phyloP scores from a whole-genome alignment of 2,797 vertebrate genomes.

The Cichlasoma orientale region DNA sequence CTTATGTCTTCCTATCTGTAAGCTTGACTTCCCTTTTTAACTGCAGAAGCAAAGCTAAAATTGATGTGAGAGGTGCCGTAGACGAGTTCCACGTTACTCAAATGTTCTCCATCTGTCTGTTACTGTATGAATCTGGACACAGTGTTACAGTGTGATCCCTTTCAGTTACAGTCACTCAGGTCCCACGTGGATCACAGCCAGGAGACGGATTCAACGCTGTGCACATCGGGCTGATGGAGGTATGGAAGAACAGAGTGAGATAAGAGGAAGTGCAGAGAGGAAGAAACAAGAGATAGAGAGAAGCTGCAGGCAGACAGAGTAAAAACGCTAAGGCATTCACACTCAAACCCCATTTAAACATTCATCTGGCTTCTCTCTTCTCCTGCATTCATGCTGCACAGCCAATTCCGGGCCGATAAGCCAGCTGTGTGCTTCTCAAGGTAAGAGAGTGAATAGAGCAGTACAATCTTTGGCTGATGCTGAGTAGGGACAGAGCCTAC shows the following conservation, averaged over 20 bases:
- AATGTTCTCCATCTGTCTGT: slow-evolving; percentile 2
- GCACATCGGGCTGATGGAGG: slow-evolving; percentile 16
- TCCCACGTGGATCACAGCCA: slow-evolving; percentile 38
- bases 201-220: slow-evolving; percentile 42
- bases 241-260: slow-evolving; percentile 29
- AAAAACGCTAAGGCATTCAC: slow-evolving; percentile 62
- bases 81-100: not conserved
- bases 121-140: slow-evolving; percentile 7
- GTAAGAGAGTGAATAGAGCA: slow-evolving; percentile 71
- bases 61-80: not conserved
- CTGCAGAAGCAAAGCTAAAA: not conserved
- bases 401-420: slow-evolving; percentile 70
- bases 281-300: slow-evolving; percentile 39
- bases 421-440: slow-evolving; percentile 70
- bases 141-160: slow-evolving; percentile 22
- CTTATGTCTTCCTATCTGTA: not conserved
- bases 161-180: slow-evolving; percentile 33
- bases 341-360: slow-evolving; percentile 64
- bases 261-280: slow-evolving; percentile 31
- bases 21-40: not conserved
- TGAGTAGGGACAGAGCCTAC: slow-evolving; percentile 57
- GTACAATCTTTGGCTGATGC: slow-evolving; percentile 61
- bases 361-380: slow-evolving; percentile 59
- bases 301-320: slow-evolving; percentile 31
- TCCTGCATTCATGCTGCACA: slow-evolving; percentile 68